Evolutionary conservation across 2,888 invertebrate species (phyloP).

Genomic region (Actias luna): DNA sequence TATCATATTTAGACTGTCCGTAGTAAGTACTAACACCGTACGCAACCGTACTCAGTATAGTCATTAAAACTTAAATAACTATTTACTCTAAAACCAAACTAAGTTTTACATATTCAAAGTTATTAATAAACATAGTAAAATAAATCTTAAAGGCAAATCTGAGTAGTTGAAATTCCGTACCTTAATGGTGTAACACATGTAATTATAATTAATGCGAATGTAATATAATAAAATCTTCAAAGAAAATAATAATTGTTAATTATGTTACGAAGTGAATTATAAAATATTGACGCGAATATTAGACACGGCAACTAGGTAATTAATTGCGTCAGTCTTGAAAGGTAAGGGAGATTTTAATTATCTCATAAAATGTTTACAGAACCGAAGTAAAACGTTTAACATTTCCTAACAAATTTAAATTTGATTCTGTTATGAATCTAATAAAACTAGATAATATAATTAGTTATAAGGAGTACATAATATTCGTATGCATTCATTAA

Average conservation of each 20-base stretch:
- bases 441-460: background rate
- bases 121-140: too few species aligned
- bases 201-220: background rate
- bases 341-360: conserved; percentile 43
- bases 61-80: too few species aligned
- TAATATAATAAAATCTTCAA: conserved; percentile 25
- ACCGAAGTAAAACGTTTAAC: conserved; percentile 19
- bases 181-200: background rate
- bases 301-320: conserved; percentile 42
- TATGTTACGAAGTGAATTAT: conserved; percentile 35
- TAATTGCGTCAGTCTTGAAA: conserved; percentile 54
- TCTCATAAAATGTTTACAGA: conserved; percentile 37
- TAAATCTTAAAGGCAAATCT: too few species aligned
- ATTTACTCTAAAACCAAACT: background rate
- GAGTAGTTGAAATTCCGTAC: background rate
- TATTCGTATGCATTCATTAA: background rate
- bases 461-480: background rate
- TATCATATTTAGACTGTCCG: background rate
- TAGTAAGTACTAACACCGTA: too few species aligned
- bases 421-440: background rate
- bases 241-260: conserved; percentile 36
- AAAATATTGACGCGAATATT: conserved; percentile 38
- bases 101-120: background rate
- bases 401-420: background rate
- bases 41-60: background rate